Evolutionary conservation across 2,888 invertebrate species (phyloP).

Genomic region (Mechanitis mazaeus): DNA sequence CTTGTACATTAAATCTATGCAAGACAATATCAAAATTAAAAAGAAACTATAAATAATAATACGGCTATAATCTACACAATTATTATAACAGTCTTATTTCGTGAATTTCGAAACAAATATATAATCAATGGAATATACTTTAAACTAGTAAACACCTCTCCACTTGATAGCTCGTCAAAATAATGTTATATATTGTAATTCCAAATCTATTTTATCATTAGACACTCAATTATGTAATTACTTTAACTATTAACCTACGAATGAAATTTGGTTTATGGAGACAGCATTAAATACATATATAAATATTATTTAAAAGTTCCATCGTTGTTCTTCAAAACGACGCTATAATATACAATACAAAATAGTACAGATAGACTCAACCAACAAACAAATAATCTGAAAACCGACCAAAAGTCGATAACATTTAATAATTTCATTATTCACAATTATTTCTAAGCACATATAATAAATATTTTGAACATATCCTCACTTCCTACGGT

Average conservation of each 20-base stretch:
- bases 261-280: too few relatives aligned
- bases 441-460: slow-evolving; percentile 6
- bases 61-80: slow-evolving; percentile 16
- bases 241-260: too few relatives aligned
- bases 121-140: neutral
- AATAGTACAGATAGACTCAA: too few relatives aligned
- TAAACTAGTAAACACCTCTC: neutral
- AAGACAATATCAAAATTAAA: neutral
- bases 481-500: slow-evolving; percentile 7
- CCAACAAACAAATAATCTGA: neutral
- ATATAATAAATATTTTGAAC: slow-evolving; percentile 12
- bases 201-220: too few relatives aligned
- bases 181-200: too few relatives aligned
- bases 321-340: too few relatives aligned
- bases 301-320: too few relatives aligned
- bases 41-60: slow-evolving; percentile 8
- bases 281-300: too few relatives aligned
- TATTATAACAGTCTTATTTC: slow-evolving; percentile 24
- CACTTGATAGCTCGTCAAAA: too few relatives aligned
- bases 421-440: slow-evolving; percentile 5
- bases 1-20: neutral
- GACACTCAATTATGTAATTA: too few relatives aligned
- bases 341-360: too few relatives aligned
- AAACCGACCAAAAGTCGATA: neutral
- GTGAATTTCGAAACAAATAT: slow-evolving; percentile 17